phyloP scores from a whole-genome alignment of 2,797 vertebrate genomes.

The Silurus aristotelis region DNA sequence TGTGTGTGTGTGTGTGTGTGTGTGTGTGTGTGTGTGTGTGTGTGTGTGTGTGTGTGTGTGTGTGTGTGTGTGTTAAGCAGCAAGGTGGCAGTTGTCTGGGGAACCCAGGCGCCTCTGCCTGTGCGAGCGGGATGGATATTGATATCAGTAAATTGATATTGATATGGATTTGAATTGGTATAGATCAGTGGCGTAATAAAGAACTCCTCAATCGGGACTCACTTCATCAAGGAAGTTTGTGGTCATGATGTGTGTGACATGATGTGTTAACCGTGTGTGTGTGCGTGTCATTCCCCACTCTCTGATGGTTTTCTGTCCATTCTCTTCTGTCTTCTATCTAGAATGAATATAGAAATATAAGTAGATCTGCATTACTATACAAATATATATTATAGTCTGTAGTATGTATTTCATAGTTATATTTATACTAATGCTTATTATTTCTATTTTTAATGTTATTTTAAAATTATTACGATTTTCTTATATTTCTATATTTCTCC shows the following conservation, averaged over 20 bases:
- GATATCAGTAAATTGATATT: conserved; percentile 98
- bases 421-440: not conserved
- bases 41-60: conserved; percentile 41
- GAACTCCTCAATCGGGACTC: conserved; percentile 73
- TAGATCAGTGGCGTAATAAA: conserved; percentile 86
- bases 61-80: conserved; percentile 33
- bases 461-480: not conserved
- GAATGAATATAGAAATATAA: not conserved
- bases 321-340: not conserved
- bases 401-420: too few relatives aligned
- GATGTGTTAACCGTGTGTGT: conserved; percentile 4
- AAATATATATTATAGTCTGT: not conserved
- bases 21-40: conserved; percentile 35
- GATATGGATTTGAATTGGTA: conserved; percentile 89
- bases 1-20: conserved; percentile 50
- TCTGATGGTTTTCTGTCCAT: not conserved
- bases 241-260: conserved; percentile 21
- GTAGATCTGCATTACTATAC: not conserved
- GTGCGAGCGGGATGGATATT: conserved; percentile 89
- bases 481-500: not conserved
- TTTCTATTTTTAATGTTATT: not conserved
- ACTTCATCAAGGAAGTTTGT: conserved; percentile 69
- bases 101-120: conserved; percentile 74
- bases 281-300: not conserved
- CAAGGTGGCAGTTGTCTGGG: conserved; percentile 59